Evolutionary conservation across 2,113 vertebrate species (phyloP).

Genomic region (Microtus ochrogaster): DNA sequence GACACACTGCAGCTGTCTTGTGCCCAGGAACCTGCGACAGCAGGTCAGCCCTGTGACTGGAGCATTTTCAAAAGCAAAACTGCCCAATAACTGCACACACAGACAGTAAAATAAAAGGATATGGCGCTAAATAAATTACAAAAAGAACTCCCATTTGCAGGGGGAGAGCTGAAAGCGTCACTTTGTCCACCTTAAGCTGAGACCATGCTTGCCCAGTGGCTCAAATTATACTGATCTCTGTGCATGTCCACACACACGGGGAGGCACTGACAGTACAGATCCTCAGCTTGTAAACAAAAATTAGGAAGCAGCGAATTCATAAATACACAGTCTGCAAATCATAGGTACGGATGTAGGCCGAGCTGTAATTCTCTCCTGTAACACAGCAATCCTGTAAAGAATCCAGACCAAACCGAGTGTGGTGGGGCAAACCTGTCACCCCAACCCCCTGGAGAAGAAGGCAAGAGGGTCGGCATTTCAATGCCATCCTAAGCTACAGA

Average conservation of each 20-base stretch:
- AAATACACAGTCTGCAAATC: not conserved
- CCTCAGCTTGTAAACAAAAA: not conserved
- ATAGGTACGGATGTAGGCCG: not conserved
- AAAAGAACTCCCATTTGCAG: not conserved
- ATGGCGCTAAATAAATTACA: not conserved
- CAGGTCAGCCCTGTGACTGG: not conserved
- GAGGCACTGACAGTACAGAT: not conserved
- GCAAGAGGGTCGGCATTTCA: not conserved
- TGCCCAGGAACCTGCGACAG: not conserved
- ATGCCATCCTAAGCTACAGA: not conserved
- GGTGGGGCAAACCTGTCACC: not conserved
- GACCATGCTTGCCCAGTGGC: not conserved
- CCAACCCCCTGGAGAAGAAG: not conserved
- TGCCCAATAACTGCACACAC: not conserved
- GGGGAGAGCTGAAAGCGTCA: not conserved
- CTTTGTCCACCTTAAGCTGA: not conserved
- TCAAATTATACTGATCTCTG: not conserved
- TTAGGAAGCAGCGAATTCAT: not conserved
- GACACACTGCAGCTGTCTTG: not conserved
- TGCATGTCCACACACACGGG: not conserved
- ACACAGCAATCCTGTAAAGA: not conserved
- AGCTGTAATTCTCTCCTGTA: not conserved
- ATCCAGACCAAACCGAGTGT: not conserved
- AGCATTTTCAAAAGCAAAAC: slow-evolving; percentile 26
- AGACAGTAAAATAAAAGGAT: not conserved